Evolutionary conservation across 2,888 invertebrate genomes (phyloP), one percentile per base, ranked within the genome.

Genomic region (Cabera pusaria): DNA sequence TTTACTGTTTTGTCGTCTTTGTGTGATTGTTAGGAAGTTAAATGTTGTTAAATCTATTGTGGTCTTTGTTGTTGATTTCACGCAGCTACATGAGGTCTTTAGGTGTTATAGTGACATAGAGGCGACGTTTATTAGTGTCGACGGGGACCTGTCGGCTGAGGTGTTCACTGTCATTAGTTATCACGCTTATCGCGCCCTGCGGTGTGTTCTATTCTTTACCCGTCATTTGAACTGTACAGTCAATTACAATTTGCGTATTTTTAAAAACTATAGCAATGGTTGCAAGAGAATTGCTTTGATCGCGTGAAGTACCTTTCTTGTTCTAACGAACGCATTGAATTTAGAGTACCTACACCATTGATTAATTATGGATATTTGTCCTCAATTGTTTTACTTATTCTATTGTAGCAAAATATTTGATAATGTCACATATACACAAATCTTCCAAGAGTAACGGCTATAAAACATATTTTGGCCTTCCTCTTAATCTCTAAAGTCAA

Each of bases 1-100:
- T 79, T 73, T 69, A 69, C 53, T 67, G 63, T 77, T 78, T 76
- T 79, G 70, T 64, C 49, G 51, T 56, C 72, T 72, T 84, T 85
- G 79, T 82, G 62, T 68, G 56, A 80, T 86, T 87, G 84, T 85
- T 78, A 75, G 80, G 87, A 72, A 87, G 87, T 88, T 86, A 85
- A 84, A 85, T 85, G 83, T 79, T 69, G 82, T 86, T 83, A 83
- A 79, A 56, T 58, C 57, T 48, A 71, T 85, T 87, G 85, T 83
- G 22, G 18, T 31, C 49, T 63, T 82, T 82, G 82, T 85, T 56
- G 43, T 6, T 6, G 59, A 85, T 88, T 80, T 86, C 78, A 87
- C 70, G 79, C 64, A 65, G 61, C 71, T 56, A 64, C 67, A 59
- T 67, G 72, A 61, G 61, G 53, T 64, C 66, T 63, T 66, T 60